phyloP scores from a whole-genome alignment of 23 tunicate species.

The Clavelina lepadiformis region DNA sequence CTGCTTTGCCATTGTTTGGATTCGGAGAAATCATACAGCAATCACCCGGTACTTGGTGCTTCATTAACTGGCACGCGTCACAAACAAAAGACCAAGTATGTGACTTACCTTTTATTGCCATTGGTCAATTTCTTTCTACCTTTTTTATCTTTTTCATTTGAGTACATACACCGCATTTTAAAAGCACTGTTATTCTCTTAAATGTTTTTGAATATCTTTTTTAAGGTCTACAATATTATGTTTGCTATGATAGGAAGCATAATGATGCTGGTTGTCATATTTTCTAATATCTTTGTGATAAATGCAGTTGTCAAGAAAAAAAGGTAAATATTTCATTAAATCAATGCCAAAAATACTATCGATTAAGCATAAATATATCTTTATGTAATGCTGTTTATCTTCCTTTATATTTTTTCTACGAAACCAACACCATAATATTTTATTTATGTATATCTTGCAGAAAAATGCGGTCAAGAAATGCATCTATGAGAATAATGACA shows the following conservation, averaged over 20 bases:
- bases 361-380: no score
- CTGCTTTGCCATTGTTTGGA: slow-evolving; percentile 60
- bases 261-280: slow-evolving; percentile 50
- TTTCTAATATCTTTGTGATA: slow-evolving; percentile 61
- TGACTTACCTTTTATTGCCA: not conserved
- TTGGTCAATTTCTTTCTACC: not conserved
- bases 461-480: slow-evolving; percentile 27
- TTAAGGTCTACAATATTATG: slow-evolving; percentile 50
- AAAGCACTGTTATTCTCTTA: no score
- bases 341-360: no score
- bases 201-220: no score
- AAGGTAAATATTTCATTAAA: slow-evolving; percentile 41
- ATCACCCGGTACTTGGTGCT: slow-evolving; percentile 84
- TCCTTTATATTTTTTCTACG: not conserved
- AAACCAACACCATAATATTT: no score
- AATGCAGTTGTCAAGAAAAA: slow-evolving; percentile 31
- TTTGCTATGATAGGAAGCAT: slow-evolving; percentile 38
- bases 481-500: slow-evolving; percentile 10
- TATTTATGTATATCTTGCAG: slow-evolving; percentile 16
- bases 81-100: slow-evolving; percentile 45
- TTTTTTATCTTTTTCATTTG: no score
- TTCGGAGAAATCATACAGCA: slow-evolving; percentile 73
- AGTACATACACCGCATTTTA: no score
- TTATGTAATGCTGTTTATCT: no score
- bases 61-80: slow-evolving; percentile 47